Percentiles rank a stretch among this genome's conserved stretches.
Conservation (phyloP, 2,113 vertebrate genomes). For the Polypterus bichir region DNA sequence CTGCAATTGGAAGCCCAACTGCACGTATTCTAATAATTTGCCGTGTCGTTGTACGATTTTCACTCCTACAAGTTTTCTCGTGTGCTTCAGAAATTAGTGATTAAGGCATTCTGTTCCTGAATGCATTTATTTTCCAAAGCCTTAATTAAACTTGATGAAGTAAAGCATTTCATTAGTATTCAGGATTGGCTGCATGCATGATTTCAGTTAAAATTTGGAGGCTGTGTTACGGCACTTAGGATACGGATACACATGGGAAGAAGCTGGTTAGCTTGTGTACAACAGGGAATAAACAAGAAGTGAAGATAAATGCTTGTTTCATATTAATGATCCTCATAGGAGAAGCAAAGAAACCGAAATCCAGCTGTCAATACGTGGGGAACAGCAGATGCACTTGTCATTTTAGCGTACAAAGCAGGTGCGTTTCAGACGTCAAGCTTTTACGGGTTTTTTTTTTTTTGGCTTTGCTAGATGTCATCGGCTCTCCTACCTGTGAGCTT, state of each 20-base stretch:
- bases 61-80: no score
- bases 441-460: no score
- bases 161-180: constrained; percentile 3
- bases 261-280: not conserved
- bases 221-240: not conserved
- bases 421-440: no score
- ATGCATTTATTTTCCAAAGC: not conserved
- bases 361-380: not conserved
- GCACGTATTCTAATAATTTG: no score
- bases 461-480: no score
- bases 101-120: not conserved
- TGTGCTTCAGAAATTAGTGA: not conserved
- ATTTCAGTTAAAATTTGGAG: not conserved
- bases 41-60: no score
- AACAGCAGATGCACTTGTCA: not conserved
- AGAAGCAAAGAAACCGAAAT: not conserved
- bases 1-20: no score
- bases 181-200: not conserved
- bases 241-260: not conserved
- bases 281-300: not conserved
- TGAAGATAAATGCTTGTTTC: not conserved
- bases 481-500: no score
- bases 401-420: not conserved
- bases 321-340: not conserved
- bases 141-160: not conserved